Evolutionary conservation across 2,888 invertebrate species (phyloP), one percentile per base, ranked within the genome.

Genomic region (Limnephilus auricula): DNA sequence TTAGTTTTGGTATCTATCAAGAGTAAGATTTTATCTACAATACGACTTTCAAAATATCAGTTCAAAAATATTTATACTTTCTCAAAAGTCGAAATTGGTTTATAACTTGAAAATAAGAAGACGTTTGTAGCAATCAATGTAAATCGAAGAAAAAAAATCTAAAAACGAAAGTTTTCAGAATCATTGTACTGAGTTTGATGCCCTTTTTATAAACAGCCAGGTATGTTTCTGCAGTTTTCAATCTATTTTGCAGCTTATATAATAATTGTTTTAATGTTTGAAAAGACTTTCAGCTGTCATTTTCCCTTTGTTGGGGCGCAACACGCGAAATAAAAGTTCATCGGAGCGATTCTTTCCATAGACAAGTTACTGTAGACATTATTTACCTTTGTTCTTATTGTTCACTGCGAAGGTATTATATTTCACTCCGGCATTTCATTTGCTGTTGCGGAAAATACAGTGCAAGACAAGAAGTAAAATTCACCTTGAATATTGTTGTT

Each of bases 241-340:
- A 65, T 65, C n/a, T 65, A 65, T 65, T 25, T 65, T 65, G 5
- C 6, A 82, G 82, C 82, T 82, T 31, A 82, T 82, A 34, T 15
- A 34, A 82, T 82, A 34, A 40, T 30, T 40, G 45, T 85, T 85
- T n/a, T 25, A 85, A 40, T 85, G 45, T 85, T 85, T 40, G n/a
- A 37, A 40, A 40, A 85, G n/a, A n/a, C 45, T 37, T 15, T 13
- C 13, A 85, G 85, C 25, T 85, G 85, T 85, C 85, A 40, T 85
- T 85, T n/a, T 45, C n/a, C 10, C 30, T 85, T n/a, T 85, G 40
- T 40, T 15, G 85, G 30, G 30, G 30, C 30, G n/a, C 45, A n/a
- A 30, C 4, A 40, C 9, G 85, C 85, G 45, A 45, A 85, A 85
- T 30, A n/a, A 85, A 82, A 85, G 85, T 40, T 85, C 85, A 40